Evolutionary conservation across 2,113 vertebrate species (phyloP).

Genomic region (Pseudois nayaur): DNA sequence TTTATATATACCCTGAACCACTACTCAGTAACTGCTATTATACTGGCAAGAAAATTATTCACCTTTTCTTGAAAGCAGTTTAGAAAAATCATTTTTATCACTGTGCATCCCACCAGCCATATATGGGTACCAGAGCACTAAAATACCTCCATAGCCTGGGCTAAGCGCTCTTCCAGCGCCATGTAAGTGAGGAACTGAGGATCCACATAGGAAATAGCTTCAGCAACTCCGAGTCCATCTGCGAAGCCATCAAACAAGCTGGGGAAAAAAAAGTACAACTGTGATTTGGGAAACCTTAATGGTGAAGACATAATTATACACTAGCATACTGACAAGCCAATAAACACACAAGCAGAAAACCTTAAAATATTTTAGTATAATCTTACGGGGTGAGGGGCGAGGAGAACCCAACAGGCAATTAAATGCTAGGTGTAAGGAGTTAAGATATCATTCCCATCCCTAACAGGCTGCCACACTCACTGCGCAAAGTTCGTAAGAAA

Average conservation of each 20-base stretch:
- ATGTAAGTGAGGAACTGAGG: slow-evolving; percentile 83
- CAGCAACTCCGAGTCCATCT: slow-evolving; percentile 80
- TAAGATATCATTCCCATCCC: background rate
- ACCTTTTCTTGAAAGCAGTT: background rate
- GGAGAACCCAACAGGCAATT: background rate
- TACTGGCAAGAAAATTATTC: background rate
- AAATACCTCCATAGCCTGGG: slow-evolving; percentile 86
- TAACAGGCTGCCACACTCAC: background rate
- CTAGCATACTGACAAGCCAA: background rate
- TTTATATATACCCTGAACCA: background rate
- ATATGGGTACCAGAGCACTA: background rate
- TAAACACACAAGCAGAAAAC: background rate
- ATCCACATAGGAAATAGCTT: slow-evolving; percentile 78
- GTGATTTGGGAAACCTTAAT: background rate
- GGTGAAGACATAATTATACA: background rate
- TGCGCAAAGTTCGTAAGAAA: background rate
- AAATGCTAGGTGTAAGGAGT: background rate
- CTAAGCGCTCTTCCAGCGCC: slow-evolving; percentile 82
- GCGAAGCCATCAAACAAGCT: slow-evolving; percentile 84
- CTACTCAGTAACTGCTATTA: background rate
- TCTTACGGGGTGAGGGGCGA: background rate
- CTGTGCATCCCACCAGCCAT: background rate
- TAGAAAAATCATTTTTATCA: background rate
- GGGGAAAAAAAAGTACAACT: background rate
- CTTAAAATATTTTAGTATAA: background rate